These are phyloP conservation scores for Harpagoxenus sublaevis DNA, from an alignment of 2,888 invertebrate genomes.

Conservation along the genomic window DNA sequence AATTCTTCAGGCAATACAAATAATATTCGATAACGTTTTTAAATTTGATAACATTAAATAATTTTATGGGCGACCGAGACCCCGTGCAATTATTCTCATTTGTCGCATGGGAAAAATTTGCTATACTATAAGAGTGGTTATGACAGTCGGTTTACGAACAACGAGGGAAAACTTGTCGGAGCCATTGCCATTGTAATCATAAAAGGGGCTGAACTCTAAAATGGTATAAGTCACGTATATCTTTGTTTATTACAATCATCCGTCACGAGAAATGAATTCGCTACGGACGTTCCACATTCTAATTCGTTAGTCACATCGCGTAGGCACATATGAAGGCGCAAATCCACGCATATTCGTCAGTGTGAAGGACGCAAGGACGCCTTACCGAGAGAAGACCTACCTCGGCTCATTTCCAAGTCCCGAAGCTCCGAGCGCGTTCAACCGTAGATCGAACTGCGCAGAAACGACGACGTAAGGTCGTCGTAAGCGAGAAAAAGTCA, in stretches of 20 bases:
- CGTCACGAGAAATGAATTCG: constrained; percentile 23
- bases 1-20: background rate
- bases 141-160: background rate
- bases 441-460: constrained; percentile 75
- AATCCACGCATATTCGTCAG: background rate
- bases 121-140: background rate
- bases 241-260: constrained; percentile 1
- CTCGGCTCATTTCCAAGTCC: constrained; percentile 61
- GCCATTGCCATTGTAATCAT: background rate
- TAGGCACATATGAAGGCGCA: background rate
- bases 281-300: constrained; percentile 48
- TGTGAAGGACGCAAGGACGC: constrained; percentile 3
- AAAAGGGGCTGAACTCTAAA: background rate
- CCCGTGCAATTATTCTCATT: background rate
- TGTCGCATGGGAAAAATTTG: constrained; percentile 10
- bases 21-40: constrained; percentile 4
- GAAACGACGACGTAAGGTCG: constrained; percentile 63
- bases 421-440: constrained; percentile 63
- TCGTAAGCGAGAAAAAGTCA: constrained; percentile 60
- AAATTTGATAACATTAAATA: constrained; percentile 29
- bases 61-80: background rate
- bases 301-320: background rate
- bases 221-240: background rate
- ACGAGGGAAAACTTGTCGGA: background rate
- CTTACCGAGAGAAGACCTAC: background rate